These are phyloP conservation scores for Lycopodina hypogea DNA, from an alignment of 37 sponge, comb jelly and placozoan species.

Conservation along the genomic window DNA sequence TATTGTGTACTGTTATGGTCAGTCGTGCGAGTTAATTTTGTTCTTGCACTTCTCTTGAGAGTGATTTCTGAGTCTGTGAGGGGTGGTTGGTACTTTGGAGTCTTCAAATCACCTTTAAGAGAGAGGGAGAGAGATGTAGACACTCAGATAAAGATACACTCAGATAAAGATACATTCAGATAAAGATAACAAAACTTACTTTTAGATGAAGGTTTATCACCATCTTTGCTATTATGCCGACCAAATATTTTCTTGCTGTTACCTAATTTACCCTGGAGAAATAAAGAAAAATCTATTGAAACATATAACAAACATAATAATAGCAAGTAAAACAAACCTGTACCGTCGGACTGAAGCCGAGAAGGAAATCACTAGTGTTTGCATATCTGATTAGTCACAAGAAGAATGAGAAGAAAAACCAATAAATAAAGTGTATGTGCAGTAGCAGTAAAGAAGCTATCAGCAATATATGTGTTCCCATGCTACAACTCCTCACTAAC, in stretches of 20 bases:
- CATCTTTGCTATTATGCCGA: conserved; percentile 23
- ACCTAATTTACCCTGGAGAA: not conserved
- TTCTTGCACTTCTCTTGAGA: conserved; percentile 32
- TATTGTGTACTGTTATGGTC: too few species aligned
- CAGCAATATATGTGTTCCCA: not conserved
- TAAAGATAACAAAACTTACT: not conserved
- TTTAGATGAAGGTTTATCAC: not conserved
- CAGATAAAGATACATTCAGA: too few species aligned
- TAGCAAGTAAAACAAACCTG: not conserved
- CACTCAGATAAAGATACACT: too few species aligned
- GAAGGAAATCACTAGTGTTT: not conserved
- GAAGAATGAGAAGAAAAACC: not conserved
- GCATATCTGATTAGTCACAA: not conserved
- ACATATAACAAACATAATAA: not conserved
- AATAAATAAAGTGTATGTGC: too few species aligned
- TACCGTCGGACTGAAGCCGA: not conserved
- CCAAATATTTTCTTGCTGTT: conserved; percentile 45
- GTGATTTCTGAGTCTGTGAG: conserved; percentile 26
- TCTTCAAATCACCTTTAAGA: not conserved
- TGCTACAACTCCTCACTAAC: not conserved
- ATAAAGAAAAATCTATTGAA: not conserved
- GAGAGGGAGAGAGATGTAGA: not conserved
- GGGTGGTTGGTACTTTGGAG: conserved; percentile 25
- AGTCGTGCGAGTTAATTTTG: too few species aligned
- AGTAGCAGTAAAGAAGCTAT: too few species aligned